Conservation (phyloP, 2,888 invertebrate genomes). For the Linnaemya vulpina region DNA sequence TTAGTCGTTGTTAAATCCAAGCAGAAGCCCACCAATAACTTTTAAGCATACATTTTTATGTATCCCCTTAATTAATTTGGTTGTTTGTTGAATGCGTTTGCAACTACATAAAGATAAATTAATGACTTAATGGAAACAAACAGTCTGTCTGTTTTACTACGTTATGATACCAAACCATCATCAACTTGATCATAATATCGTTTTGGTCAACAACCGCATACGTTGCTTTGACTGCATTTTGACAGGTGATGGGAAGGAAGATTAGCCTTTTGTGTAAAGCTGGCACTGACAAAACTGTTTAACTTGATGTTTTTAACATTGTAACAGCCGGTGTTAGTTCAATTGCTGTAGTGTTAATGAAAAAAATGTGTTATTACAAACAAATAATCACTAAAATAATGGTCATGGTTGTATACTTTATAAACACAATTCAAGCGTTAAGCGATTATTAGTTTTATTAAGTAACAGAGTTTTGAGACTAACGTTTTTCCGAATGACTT, state of each 20-base stretch:
- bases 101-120: conserved; percentile 14
- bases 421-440: conserved; percentile 35
- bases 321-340: conserved; percentile 12
- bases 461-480: no score
- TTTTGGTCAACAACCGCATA: not conserved
- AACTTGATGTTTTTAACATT: conserved; percentile 8
- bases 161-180: conserved; percentile 27
- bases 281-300: conserved; percentile 13
- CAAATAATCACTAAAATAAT: conserved; percentile 12
- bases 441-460: not conserved
- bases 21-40: conserved; percentile 1
- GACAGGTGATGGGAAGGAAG: conserved; percentile 7
- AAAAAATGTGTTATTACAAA: conserved; percentile 40
- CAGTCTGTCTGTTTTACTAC: not conserved
- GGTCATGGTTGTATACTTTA: not conserved
- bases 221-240: conserved; percentile 7
- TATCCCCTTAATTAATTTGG: conserved; percentile 14
- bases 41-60: not conserved
- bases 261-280: not conserved
- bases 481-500: no score
- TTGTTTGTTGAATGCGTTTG: conserved; percentile 2
- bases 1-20: not conserved
- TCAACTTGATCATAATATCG: conserved; percentile 25
- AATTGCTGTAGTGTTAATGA: conserved; percentile 42
- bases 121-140: conserved; percentile 24